Conservation (phyloP, 2,888 invertebrate genomes). For the Palloptera scutellata region DNA sequence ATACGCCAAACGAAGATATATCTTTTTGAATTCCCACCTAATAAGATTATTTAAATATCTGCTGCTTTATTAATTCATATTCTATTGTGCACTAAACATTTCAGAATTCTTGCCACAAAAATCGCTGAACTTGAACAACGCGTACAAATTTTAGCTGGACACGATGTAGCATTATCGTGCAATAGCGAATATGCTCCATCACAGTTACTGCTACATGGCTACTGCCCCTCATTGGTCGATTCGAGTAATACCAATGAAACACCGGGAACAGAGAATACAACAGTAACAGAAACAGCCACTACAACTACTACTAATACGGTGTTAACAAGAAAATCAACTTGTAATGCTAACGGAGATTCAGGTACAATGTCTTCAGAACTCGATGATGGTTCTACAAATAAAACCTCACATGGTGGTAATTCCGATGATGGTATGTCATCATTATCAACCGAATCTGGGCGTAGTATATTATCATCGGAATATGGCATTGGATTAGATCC, state of each 20-base stretch:
- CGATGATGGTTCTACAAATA: conserved; percentile 46
- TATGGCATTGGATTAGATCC: conserved; percentile 46
- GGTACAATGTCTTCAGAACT: conserved; percentile 54
- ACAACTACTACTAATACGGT: conserved; percentile 47
- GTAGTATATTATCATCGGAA: conserved; percentile 60
- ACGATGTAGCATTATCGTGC: conserved; percentile 42
- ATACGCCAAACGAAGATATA: neutral
- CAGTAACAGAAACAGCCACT: conserved; percentile 55
- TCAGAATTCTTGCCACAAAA: conserved; percentile 80
- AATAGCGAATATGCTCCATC: conserved; percentile 64
- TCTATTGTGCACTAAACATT: conserved; percentile 34
- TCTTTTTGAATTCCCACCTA: too few species aligned
- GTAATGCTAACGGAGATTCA: conserved; percentile 64
- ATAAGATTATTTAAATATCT: too few species aligned
- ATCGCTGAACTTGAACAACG: conserved; percentile 84
- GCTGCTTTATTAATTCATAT: neutral
- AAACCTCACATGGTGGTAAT: conserved; percentile 46
- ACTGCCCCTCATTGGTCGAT: conserved; percentile 67
- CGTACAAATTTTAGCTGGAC: conserved; percentile 70
- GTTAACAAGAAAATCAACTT: conserved; percentile 38
- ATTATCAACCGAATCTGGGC: conserved; percentile 60
- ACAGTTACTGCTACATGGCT: conserved; percentile 73
- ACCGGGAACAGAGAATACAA: conserved; percentile 46
- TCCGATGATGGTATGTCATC: conserved; percentile 59
- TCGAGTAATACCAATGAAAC: conserved; percentile 43